Evolutionary conservation across 2,113 vertebrate species (phyloP), one percentile per base, ranked within the genome.

Genomic region (Rallus limicola): DNA sequence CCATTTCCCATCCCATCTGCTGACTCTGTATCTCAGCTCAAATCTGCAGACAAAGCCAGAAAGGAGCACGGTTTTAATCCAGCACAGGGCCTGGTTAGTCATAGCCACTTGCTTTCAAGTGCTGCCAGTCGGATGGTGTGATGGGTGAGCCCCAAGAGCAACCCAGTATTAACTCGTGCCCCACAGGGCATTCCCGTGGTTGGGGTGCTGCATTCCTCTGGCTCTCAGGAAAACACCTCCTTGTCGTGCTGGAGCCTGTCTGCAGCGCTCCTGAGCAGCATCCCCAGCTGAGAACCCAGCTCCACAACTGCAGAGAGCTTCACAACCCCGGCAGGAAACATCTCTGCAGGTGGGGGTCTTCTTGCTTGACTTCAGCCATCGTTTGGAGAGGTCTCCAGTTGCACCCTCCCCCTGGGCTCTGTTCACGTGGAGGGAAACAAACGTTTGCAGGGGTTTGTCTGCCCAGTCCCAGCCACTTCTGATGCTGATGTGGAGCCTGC

Each of bases 41-140:
- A 44, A 59, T 21, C 11, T 48, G 65, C 91, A 70, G 70, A 72
- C 86, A 64, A 69, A 86, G 70, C 46, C 88, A 68, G 75, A 68
- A 55, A 44, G 2, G 6, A 75, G 70, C 75, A 8, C 1, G 2
- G 82, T 55, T 67, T 75, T 82, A 68, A 76, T 80, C 88, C 50
- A 50, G 74, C 52, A 1, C 40, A 18, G 74, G n/a, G 44, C 9
- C 33, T 59, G 70, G 28, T 95, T 85, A 92, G 48, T 76, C 93
- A 88, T 4, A 88, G 79, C 44, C 80, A 0, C 75, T 90, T 11
- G 20, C 91, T 91, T 93, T 77, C 86, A 88, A 88, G 86, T 48
- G 50, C 33, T 93, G 94, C 94, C 96, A 93, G 93, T 34, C 10
- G 71, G 82, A 58, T 25, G 91, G 21, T 75, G 91, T 13, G 62